Conservation (phyloP, 64 coral and sea anemone species). For the Anthopleura sola region DNA sequence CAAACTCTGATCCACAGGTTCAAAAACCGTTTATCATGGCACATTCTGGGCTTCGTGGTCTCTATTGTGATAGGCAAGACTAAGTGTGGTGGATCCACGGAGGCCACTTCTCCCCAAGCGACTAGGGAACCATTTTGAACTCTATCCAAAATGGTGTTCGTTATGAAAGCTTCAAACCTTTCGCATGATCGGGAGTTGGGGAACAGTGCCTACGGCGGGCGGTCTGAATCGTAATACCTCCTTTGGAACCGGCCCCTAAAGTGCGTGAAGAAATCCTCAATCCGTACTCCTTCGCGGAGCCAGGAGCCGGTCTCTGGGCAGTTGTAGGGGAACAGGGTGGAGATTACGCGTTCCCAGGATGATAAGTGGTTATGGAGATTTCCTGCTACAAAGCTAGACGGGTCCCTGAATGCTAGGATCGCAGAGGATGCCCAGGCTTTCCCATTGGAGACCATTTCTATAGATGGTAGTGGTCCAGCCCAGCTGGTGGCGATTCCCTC, state of each 20-base stretch:
- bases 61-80: slow-evolving; percentile 35
- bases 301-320: background rate
- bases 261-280: background rate
- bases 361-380: background rate
- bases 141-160: slow-evolving; percentile 3
- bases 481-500: background rate
- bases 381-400: background rate
- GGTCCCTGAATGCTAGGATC: background rate
- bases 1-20: slow-evolving; percentile 15
- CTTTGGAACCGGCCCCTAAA: slow-evolving; percentile 10
- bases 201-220: background rate
- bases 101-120: slow-evolving; percentile 14
- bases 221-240: background rate
- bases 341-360: background rate
- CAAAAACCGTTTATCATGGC: slow-evolving; percentile 36
- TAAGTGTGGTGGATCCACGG: slow-evolving; percentile 20
- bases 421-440: no score
- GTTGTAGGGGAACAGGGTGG: background rate
- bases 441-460: background rate
- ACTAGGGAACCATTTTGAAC: slow-evolving; percentile 15
- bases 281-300: background rate
- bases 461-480: slow-evolving; percentile 19
- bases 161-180: slow-evolving; percentile 2
- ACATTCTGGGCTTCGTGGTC: slow-evolving; percentile 24
- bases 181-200: slow-evolving; percentile 1